These are phyloP conservation scores for Lottia gigantea DNA, from an alignment of 2,888 invertebrate genomes.

Conservation along the genomic window DNA sequence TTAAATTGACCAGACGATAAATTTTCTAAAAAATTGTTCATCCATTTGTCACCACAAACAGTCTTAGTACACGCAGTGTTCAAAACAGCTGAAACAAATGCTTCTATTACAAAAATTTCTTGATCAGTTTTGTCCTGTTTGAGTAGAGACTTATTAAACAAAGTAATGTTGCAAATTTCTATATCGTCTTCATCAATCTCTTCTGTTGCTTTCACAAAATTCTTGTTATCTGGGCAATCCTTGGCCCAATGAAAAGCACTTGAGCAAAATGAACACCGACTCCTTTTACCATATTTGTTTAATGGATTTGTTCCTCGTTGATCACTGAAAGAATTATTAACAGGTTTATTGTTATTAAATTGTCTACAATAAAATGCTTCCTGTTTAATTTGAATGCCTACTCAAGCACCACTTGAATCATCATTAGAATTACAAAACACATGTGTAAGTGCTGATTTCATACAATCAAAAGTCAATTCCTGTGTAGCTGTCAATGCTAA, in stretches of 20 bases:
- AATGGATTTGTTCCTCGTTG: neutral
- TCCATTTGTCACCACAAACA: neutral
- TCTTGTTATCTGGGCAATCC: neutral
- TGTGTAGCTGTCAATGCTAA: too few relatives aligned
- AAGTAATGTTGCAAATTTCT: neutral
- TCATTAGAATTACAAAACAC: neutral
- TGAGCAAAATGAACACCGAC: neutral
- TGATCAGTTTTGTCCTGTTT: too few relatives aligned
- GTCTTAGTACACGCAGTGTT: too few relatives aligned
- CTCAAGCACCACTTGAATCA: neutral
- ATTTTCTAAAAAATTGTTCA: neutral
- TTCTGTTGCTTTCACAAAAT: neutral
- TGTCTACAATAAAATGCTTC: neutral
- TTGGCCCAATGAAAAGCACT: neutral
- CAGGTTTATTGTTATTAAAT: neutral
- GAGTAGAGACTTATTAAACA: too few relatives aligned
- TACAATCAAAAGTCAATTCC: too few relatives aligned
- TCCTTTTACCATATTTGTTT: conserved; percentile 1
- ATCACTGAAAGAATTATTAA: conserved; percentile 1
- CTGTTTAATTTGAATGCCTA: neutral
- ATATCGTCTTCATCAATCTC: neutral
- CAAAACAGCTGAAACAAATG: too few relatives aligned
- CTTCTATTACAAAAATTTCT: too few relatives aligned
- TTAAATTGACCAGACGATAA: neutral
- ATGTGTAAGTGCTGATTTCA: too few relatives aligned